These are phyloP conservation scores for Sylvietta virens DNA, from an alignment of 2,113 vertebrate genomes.

Conservation along the genomic window DNA sequence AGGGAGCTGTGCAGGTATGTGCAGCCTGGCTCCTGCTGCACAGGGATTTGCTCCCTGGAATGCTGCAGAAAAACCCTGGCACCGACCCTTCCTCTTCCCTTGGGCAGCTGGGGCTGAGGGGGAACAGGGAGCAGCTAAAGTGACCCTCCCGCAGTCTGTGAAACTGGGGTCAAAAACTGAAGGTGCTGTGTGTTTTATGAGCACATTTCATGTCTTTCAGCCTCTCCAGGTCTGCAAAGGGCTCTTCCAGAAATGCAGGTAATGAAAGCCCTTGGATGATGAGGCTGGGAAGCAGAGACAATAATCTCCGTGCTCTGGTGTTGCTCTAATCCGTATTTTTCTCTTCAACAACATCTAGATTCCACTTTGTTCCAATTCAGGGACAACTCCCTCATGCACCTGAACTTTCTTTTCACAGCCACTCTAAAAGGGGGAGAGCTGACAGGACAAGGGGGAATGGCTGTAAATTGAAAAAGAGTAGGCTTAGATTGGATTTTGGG, in stretches of 20 bases:
- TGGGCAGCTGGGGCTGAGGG: not conserved
- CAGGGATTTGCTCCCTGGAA: not conserved
- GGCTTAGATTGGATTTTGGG: not conserved
- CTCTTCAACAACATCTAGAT: not conserved
- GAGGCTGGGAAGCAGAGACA: not conserved
- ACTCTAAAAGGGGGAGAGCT: not conserved
- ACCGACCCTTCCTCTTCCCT: not conserved
- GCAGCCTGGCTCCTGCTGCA: not conserved
- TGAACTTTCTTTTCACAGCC: not conserved
- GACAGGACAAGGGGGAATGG: not conserved
- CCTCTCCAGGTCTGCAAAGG: not conserved
- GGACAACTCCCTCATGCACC: not conserved
- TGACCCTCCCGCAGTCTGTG: not conserved
- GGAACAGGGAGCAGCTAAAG: accelerated
- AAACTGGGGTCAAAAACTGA: not conserved
- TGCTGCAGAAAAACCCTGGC: not conserved
- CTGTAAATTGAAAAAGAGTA: not conserved
- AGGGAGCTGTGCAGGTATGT: not conserved
- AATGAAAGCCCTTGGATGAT: not conserved
- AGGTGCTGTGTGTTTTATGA: not conserved
- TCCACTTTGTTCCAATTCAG: not conserved
- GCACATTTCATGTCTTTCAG: not conserved
- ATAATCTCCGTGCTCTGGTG: not conserved
- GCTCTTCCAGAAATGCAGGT: not conserved
- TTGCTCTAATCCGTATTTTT: not conserved